phyloP scores from a whole-genome alignment of 2,113 vertebrate genomes.

The Myanophis thanlyinensis region DNA sequence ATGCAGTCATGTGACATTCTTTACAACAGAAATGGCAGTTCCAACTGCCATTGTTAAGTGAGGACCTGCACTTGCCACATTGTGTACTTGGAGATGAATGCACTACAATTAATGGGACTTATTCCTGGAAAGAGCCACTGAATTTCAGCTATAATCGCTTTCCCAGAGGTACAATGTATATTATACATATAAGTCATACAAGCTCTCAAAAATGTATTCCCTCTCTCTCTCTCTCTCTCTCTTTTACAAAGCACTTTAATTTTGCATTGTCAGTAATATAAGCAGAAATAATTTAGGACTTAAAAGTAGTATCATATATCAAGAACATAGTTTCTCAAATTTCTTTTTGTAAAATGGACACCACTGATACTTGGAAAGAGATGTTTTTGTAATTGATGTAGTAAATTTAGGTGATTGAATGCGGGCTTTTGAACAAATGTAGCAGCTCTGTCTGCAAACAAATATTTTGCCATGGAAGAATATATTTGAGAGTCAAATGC shows the following conservation, averaged over 20 bases:
- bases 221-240: background rate
- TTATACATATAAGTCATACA: background rate
- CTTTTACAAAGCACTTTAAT: background rate
- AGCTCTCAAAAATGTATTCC: background rate
- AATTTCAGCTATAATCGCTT: background rate
- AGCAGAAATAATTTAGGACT: background rate
- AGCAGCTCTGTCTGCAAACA: background rate
- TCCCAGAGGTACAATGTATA: background rate
- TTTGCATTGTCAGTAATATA: background rate
- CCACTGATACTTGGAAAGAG: background rate
- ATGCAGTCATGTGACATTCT: background rate
- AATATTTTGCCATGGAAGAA: background rate
- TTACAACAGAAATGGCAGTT: background rate
- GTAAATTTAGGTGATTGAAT: background rate
- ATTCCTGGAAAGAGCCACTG: background rate
- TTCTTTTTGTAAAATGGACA: background rate
- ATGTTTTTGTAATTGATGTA: background rate
- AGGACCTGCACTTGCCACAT: background rate
- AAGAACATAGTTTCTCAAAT: background rate
- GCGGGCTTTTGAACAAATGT: background rate
- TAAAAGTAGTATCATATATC: background rate
- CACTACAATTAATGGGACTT: background rate
- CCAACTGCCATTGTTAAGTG: background rate
- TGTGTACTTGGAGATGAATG: background rate
- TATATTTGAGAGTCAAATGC: background rate